These are phyloP conservation scores for Eulemur coronatus DNA, from an alignment of 2,797 vertebrate species.

Conservation along the genomic window DNA sequence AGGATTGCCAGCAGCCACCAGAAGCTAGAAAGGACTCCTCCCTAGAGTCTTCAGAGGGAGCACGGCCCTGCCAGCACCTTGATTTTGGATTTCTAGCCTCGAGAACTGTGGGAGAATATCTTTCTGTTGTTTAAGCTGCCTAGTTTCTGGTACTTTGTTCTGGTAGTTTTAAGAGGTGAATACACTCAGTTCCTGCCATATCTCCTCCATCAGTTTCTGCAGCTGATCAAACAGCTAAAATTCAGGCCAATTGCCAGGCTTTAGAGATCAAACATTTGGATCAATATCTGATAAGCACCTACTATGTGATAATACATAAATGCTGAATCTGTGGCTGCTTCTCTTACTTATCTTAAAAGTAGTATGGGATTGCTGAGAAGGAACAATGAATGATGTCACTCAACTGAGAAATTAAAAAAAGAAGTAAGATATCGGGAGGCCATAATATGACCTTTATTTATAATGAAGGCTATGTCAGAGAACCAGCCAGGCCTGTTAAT, in stretches of 20 bases:
- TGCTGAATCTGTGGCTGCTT: background rate
- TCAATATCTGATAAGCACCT: background rate
- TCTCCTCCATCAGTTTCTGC: background rate
- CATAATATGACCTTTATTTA: background rate
- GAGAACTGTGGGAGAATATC: background rate
- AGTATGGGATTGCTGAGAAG: background rate
- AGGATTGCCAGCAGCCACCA: rapidly evolving
- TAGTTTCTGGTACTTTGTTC: background rate
- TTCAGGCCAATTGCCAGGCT: background rate
- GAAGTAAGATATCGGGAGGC: background rate
- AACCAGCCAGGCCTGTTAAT: conserved; percentile 11
- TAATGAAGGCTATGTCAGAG: background rate
- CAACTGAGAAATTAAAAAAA: background rate
- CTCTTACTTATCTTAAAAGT: background rate
- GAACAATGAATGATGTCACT: background rate
- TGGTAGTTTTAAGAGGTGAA: background rate
- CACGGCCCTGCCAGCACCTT: background rate
- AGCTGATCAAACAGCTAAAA: background rate
- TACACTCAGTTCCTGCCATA: background rate
- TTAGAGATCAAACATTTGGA: background rate
- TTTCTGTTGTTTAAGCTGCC: background rate
- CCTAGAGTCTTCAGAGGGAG: background rate
- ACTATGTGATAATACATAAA: background rate
- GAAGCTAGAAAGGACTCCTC: background rate
- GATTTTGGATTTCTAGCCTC: background rate